These are phyloP conservation scores for Nephrotoma flavescens DNA, from an alignment of 2,888 invertebrate species.

Conservation along the genomic window DNA sequence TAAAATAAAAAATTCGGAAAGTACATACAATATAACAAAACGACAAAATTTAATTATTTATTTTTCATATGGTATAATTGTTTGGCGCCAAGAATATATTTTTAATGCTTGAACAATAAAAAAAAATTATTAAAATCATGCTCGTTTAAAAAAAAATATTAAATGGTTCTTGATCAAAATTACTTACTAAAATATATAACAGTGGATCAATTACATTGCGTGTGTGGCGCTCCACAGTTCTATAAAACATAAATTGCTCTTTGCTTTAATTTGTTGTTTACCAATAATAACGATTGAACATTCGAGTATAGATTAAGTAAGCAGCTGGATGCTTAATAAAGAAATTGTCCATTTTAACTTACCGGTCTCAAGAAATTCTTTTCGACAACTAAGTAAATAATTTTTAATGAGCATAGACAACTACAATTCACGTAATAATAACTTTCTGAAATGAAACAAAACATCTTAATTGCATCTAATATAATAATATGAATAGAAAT, in stretches of 20 bases:
- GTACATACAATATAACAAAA: neutral
- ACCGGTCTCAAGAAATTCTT: too few species aligned
- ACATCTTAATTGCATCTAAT: too few species aligned
- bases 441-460: too few species aligned
- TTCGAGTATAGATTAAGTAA: too few species aligned
- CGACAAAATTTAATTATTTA: neutral
- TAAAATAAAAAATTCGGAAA: neutral
- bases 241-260: neutral
- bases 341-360: too few species aligned
- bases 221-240: neutral
- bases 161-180: neutral
- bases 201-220: neutral
- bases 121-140: neutral
- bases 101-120: neutral
- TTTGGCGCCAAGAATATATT: neutral
- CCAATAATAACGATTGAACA: too few species aligned
- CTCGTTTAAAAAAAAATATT: neutral
- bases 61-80: neutral
- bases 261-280: too few species aligned
- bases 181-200: neutral
- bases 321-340: too few species aligned
- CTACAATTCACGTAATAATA: too few species aligned
- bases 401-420: too few species aligned
- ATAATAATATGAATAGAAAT: too few species aligned
- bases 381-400: too few species aligned